Base-by-base conservation (phyloP, 1,140 invertebrate genomes). In the Drosophila arizonae region DNA sequence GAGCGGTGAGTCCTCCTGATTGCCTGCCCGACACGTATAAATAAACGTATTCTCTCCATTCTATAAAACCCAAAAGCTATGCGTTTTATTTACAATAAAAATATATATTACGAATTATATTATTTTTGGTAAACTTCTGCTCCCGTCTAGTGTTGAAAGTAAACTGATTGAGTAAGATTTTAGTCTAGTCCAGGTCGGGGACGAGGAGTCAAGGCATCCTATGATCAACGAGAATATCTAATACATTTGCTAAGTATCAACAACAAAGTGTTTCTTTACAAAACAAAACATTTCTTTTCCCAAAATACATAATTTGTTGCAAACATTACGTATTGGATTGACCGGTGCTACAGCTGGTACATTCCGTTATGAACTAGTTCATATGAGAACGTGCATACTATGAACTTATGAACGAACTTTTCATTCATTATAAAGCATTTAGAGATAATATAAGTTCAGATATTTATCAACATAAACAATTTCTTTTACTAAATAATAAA, bases 41-140 rank as follows among this genome's bases (percentile, higher is more conserved):
- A 60, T 30, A 48, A 13, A 11, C 43, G 43, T 17, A 30, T 8
- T 24, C 57, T 15, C 33, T 21, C 13, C 57, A 60, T 60, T 46
- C 46, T 9, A 10, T 17, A 15, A 6, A 13, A 56, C 17, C 17
- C 43, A 46, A 46, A 15, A 17, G n/a, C 4, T 46, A 17, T 2
- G 3, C 15, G 13, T 5, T 15, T 24, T 11, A 48, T 24, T 24
- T 21, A 50, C 26, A 50, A 50, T 10, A 50, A 33, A 33, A 9
- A 9, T 24, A 24, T 24, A 24, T 24, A 24, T 24, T 2, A 24
- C 1, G 2, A 2, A 33, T 9, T 33, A 33, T 33, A 26, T 5
- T 15, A 26, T 13, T 26, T 36, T 17, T 5, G 17, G 17, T 36
- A 5, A 33, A 33, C n/a, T 30, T 21, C n/a, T 33, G 28, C 45